Conservation (phyloP, 2,888 invertebrate genomes). For the Octonoba sinensis region DNA sequence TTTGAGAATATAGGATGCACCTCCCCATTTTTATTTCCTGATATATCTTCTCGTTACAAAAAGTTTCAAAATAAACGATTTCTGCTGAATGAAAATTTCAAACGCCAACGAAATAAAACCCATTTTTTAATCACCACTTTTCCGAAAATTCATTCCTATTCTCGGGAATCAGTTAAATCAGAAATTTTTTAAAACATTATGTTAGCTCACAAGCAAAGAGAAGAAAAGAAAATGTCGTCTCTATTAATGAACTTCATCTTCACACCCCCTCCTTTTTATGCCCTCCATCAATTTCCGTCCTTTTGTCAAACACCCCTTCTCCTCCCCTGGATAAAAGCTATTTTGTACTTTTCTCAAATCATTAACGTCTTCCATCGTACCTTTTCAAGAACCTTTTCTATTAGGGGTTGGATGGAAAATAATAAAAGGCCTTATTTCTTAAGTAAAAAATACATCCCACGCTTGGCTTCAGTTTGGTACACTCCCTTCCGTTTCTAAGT, state of each 20-base stretch:
- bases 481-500: background rate
- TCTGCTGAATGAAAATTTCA: no score
- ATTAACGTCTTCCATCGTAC: slow-evolving; percentile 36
- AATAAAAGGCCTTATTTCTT: slow-evolving; percentile 2
- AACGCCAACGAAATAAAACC: no score
- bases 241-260: background rate
- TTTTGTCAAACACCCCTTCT: background rate
- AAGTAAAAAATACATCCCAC: background rate
- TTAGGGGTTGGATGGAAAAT: slow-evolving; percentile 3
- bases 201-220: no score
- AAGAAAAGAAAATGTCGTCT: background rate
- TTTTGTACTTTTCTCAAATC: slow-evolving; percentile 45
- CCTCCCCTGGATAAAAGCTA: slow-evolving; percentile 38
- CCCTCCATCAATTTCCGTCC: slow-evolving; percentile 28
- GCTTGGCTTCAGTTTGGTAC: background rate
- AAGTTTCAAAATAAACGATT: no score
- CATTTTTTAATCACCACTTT: no score
- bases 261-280: slow-evolving; percentile 2
- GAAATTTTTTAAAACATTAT: no score
- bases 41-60: no score
- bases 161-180: no score
- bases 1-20: no score
- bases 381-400: slow-evolving; percentile 17
- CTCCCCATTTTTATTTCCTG: no score
- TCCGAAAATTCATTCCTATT: no score